Evolutionary conservation across 2,113 vertebrate species (phyloP).

Genomic region (Gambusia affinis): DNA sequence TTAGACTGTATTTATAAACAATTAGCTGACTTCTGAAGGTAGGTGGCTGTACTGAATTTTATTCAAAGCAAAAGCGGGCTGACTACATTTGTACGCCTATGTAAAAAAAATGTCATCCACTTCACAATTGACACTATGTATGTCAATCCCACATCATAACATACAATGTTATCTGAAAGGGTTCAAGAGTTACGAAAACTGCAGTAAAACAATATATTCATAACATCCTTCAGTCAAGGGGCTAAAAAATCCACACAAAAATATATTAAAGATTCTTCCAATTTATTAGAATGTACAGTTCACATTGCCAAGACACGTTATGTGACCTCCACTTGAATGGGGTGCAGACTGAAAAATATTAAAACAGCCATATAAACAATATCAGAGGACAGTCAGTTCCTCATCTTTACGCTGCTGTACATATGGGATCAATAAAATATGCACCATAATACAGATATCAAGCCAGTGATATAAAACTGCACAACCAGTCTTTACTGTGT

Average conservation of each 20-base stretch:
- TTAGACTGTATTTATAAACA: not conserved
- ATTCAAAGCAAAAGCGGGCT: not conserved
- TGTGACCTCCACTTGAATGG: conserved; percentile 65
- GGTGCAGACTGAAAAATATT: conserved; percentile 77
- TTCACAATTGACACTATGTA: not conserved
- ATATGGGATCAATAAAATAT: conserved; percentile 69
- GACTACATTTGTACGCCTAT: not conserved
- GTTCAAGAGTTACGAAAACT: not conserved
- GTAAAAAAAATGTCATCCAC: not conserved
- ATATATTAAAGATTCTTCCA: conserved; percentile 73
- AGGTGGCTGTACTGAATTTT: not conserved
- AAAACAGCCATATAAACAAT: conserved; percentile 81
- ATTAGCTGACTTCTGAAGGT: not conserved
- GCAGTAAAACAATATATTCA: not conserved
- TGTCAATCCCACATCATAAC: not conserved
- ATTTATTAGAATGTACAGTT: conserved; percentile 89
- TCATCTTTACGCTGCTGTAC: conserved; percentile 63
- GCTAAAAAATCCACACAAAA: conserved; percentile 42
- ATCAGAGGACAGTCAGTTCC: conserved; percentile 51
- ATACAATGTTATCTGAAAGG: not conserved
- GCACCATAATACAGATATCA: conserved; percentile 70
- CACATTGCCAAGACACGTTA: conserved; percentile 88
- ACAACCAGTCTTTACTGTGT: conserved; percentile 69
- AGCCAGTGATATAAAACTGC: conserved; percentile 75
- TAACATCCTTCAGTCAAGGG: not conserved